phyloP scores from a whole-genome alignment of 2,797 vertebrate species.

The Bradypodion pumilum region DNA sequence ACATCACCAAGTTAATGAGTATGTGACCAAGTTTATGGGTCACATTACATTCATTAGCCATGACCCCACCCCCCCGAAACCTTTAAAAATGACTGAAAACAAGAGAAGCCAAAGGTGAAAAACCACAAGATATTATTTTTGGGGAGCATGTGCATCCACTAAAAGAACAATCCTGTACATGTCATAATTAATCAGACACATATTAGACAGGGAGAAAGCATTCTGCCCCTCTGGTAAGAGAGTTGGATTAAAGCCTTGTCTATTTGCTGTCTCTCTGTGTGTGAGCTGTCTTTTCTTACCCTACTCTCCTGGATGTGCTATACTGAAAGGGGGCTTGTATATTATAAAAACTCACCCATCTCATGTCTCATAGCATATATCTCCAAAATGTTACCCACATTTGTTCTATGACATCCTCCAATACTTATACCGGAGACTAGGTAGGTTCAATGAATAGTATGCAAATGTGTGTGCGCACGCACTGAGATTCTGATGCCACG shows the following conservation, averaged over 20 bases:
- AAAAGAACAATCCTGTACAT: conserved; percentile 68
- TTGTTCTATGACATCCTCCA: not conserved
- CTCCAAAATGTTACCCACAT: conserved; percentile 10
- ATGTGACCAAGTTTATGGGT: conserved; percentile 46
- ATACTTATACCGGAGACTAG: not conserved
- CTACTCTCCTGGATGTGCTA: not conserved
- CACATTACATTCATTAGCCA: conserved; percentile 31
- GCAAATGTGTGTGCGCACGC: not conserved
- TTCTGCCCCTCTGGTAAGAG: conserved; percentile 9
- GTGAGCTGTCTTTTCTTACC: not conserved
- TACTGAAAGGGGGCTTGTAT: not conserved
- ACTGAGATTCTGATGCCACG: not conserved
- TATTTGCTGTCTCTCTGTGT: conserved; percentile 26
- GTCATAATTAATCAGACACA: conserved; percentile 55
- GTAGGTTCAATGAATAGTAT: not conserved
- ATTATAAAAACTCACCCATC: conserved; percentile 27
- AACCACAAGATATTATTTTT: not conserved
- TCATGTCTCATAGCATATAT: not conserved
- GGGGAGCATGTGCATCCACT: conserved; percentile 25
- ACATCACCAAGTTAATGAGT: conserved; percentile 63
- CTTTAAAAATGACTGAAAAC: not conserved
- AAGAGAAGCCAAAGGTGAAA: conserved; percentile 38
- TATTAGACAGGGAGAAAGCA: not conserved
- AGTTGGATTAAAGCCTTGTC: not conserved
- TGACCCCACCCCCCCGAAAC: not conserved